These are phyloP conservation scores for Drosophila anceps DNA, from an alignment of 2,888 invertebrate genomes.

Conservation along the genomic window DNA sequence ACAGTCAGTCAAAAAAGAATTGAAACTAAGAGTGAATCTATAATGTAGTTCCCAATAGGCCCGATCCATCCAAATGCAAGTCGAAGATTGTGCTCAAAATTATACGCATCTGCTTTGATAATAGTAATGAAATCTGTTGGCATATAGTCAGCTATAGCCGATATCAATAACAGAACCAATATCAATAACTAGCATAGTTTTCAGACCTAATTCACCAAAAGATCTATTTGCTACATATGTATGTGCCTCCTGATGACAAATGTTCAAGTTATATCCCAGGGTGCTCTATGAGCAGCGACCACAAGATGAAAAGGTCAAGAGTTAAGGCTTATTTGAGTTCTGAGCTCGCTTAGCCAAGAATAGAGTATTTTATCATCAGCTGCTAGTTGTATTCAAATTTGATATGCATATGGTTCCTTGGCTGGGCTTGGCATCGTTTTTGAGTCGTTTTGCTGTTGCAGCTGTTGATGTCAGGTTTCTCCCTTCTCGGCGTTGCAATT, in stretches of 20 bases:
- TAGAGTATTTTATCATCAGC: slow-evolving; percentile 3
- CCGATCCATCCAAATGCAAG: not conserved
- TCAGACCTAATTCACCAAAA: not conserved
- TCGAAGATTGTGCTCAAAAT: not conserved
- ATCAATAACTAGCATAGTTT: not conserved
- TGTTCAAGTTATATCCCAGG: not conserved
- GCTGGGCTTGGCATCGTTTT: not conserved
- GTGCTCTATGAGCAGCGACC: not conserved
- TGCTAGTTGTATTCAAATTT: not conserved
- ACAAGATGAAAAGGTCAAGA: not conserved
- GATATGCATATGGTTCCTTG: slow-evolving; percentile 6
- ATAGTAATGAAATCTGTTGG: too few relatives aligned
- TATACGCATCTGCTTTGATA: not conserved
- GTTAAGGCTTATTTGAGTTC: not conserved
- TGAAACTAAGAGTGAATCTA: not conserved
- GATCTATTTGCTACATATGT: not conserved
- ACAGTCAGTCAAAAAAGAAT: too few relatives aligned
- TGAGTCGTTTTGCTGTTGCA: slow-evolving; percentile 25
- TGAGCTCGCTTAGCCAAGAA: not conserved
- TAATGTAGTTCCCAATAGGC: not conserved
- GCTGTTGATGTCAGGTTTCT: slow-evolving; percentile 52
- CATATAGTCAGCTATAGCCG: too few relatives aligned
- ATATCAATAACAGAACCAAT: too few relatives aligned
- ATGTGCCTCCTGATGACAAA: too few relatives aligned
- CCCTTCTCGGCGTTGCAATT: slow-evolving; percentile 22